A percentile compares a stretch with the other conserved stretches of the same genome.
phyloP scores from a whole-genome alignment of 2,797 vertebrate species.

The Triplophysa bombifrons region DNA sequence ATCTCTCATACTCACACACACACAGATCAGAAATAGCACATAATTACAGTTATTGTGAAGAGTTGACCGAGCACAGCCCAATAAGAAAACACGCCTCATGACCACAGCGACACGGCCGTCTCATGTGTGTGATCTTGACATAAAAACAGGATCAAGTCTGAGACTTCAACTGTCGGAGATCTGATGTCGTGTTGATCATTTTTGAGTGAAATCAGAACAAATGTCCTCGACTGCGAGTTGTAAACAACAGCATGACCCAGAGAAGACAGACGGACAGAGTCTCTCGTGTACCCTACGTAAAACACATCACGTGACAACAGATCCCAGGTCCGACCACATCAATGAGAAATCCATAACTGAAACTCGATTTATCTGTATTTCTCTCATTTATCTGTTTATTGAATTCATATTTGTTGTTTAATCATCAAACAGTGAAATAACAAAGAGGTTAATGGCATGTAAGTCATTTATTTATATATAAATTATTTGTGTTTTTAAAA shows the following conservation, averaged over 20 bases:
- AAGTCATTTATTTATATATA: too few relatives aligned
- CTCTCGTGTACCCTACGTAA: neutral
- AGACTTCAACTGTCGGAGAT: neutral
- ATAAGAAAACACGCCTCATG: conserved; percentile 26
- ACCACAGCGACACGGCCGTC: neutral
- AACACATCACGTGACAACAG: neutral
- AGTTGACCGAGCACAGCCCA: conserved; percentile 25
- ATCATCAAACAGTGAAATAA: neutral
- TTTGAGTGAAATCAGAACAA: neutral
- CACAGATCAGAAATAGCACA: conserved; percentile 48
- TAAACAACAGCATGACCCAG: neutral
- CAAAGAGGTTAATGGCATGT: too few relatives aligned
- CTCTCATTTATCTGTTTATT: neutral
- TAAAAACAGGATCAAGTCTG: too few relatives aligned
- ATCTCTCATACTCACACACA: neutral
- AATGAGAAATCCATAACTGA: neutral
- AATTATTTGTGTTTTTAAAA: neutral
- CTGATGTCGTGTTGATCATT: neutral
- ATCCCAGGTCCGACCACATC: neutral
- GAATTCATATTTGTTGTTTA: neutral
- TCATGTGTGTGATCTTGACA: neutral
- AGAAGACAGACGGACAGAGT: neutral
- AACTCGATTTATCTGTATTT: too few relatives aligned
- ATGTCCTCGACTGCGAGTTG: neutral
- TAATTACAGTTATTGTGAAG: conserved; percentile 50